Base-by-base conservation (phyloP, 2,888 invertebrate species). In the Drosophila meridiana region DNA sequence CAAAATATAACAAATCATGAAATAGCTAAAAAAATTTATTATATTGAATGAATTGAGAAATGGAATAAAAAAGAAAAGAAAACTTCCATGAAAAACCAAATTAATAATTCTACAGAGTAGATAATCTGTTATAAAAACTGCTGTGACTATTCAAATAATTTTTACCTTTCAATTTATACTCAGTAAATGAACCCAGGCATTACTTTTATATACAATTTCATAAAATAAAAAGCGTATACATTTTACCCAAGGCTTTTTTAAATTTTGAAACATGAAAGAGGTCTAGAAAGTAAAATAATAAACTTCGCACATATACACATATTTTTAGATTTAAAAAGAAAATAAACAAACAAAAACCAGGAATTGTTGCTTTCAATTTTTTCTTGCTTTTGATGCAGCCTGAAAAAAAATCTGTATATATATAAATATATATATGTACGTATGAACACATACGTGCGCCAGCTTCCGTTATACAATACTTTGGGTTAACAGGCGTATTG, bases 401-500 rank as follows among this genome's bases (percentile, higher is more conserved):
- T 40, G n/a, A 43, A 57, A 61, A 61, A 66, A 55, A 58, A 34
- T 34, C 5, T 34, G 20, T 59, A 5, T 59, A 4, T 34, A 26
- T 32, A 45, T 58, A 38, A 20, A 38, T 14, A 36, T 38, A 30
- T 48, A 28, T 20, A n/a, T n/a, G 32, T 38, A 30, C 40, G 20
- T 20, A n/a, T n/a, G 32, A n/a, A 1, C 48, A 50, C 48, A 28
- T 64, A 64, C 28, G 40, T 64, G 59, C 50, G 59, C 59, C 64
- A 59, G 75, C 38, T 61, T 64, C 62, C 48, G 62, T 66, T 78
- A 60, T 69, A 58, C 45, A 45, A 45, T 45, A 52, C 64, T 48
- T 69, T 69, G 69, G 62, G 53, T 78, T 66, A 73, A 73, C 69
- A 57, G 78, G 52, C 47, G 28, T 61, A 68, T 67, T 75, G 71